Conservation (phyloP, 2,113 vertebrate genomes). For the Herpetotheres cachinnans region DNA sequence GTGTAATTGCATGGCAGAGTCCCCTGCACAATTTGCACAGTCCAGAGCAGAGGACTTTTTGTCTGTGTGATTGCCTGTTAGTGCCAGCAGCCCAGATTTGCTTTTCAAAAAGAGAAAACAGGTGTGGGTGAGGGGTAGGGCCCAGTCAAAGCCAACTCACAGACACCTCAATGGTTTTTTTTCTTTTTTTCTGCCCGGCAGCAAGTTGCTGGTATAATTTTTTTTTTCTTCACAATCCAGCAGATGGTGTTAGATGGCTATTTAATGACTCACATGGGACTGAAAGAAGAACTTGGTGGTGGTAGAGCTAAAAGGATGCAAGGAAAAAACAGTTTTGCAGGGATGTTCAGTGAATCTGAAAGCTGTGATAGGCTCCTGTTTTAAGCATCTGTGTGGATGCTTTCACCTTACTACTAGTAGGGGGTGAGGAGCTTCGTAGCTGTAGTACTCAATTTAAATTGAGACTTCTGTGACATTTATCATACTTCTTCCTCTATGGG, state of each 20-base stretch:
- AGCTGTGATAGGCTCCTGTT: neutral
- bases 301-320: neutral
- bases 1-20: neutral
- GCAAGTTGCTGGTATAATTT: neutral
- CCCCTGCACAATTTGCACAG: neutral
- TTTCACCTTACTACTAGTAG: neutral
- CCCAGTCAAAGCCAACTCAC: neutral
- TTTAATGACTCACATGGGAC: constrained; percentile 14
- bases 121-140: no score
- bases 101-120: neutral
- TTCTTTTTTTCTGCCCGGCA: neutral
- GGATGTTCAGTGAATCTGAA: neutral
- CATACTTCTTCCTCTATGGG: neutral
- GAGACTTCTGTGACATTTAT: neutral
- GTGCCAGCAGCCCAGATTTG: neutral
- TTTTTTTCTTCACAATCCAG: constrained; percentile 32
- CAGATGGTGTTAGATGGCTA: constrained; percentile 66
- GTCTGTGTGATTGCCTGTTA: neutral
- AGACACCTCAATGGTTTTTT: neutral
- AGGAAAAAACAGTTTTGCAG: neutral
- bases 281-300: neutral
- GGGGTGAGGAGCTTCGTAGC: neutral
- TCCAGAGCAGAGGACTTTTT: neutral
- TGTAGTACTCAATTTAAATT: neutral
- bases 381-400: neutral